These are phyloP conservation scores for Austrolebias charrua DNA, from an alignment of 2,797 vertebrate genomes.

Conservation along the genomic window DNA sequence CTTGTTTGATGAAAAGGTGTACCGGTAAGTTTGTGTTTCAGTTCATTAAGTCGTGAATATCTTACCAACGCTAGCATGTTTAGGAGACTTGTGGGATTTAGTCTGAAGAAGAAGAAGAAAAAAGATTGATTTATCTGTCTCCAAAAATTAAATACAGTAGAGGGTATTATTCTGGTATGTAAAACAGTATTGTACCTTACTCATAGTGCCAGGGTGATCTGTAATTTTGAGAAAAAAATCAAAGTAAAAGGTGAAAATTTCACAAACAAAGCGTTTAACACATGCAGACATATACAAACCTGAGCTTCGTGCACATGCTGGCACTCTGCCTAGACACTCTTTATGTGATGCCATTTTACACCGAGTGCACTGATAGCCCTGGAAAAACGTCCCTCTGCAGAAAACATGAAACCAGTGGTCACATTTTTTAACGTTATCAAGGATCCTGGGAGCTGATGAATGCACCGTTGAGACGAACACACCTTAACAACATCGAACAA, in stretches of 20 bases:
- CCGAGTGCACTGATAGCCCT: conserved; percentile 88
- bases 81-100: conserved; percentile 58
- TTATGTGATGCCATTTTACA: conserved; percentile 92
- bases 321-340: conserved; percentile 89
- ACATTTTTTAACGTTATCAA: background rate
- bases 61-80: conserved; percentile 67
- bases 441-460: background rate
- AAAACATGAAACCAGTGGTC: conserved; percentile 9
- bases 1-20: background rate
- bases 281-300: conserved; percentile 64
- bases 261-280: background rate
- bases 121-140: background rate
- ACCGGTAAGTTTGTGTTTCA: background rate
- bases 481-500: conserved; percentile 94
- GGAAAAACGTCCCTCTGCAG: conserved; percentile 90
- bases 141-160: background rate
- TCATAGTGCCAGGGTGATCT: conserved; percentile 69
- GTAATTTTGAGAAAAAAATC: conserved; percentile 36
- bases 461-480: background rate
- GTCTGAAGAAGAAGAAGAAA: conserved; percentile 50
- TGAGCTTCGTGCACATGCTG: conserved; percentile 81
- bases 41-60: background rate
- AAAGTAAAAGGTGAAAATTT: background rate
- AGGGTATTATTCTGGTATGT: background rate
- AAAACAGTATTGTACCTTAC: conserved; percentile 65